phyloP scores from a whole-genome alignment of 2,888 invertebrate species.

The Cloeon dipterum region DNA sequence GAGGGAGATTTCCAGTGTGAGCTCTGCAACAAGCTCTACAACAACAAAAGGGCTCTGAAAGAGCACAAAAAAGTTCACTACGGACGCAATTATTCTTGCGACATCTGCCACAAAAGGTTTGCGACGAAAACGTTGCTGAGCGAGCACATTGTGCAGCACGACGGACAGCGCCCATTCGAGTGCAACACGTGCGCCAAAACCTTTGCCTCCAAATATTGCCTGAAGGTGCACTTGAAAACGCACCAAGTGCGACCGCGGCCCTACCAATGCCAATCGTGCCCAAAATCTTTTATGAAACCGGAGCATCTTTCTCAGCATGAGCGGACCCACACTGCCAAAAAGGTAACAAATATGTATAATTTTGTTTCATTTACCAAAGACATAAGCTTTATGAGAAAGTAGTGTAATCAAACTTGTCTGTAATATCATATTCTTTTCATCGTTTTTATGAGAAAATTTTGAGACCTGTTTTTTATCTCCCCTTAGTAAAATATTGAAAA shows the following conservation, averaged over 20 bases:
- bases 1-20: constrained; percentile 40
- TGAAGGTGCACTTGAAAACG: constrained; percentile 50
- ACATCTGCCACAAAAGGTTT: not conserved
- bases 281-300: constrained; percentile 49
- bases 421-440: no score
- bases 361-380: no score
- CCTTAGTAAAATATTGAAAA: no score
- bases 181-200: constrained; percentile 43
- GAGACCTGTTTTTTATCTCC: no score
- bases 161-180: constrained; percentile 38
- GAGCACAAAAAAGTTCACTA: constrained; percentile 40
- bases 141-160: constrained; percentile 51
- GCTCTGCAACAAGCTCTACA: constrained; percentile 34
- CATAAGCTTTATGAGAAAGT: no score
- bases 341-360: no score
- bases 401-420: no score
- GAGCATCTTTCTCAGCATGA: constrained; percentile 55
- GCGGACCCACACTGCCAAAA: constrained; percentile 44
- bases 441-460: no score
- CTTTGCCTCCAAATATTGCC: constrained; percentile 58
- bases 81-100: not conserved
- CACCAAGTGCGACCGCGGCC: constrained; percentile 44
- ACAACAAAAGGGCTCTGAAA: constrained; percentile 31
- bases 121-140: constrained; percentile 38
- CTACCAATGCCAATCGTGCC: constrained; percentile 39